These are phyloP conservation scores for Ranitomeya variabilis DNA, from an alignment of 2,113 vertebrate genomes.

Conservation along the genomic window DNA sequence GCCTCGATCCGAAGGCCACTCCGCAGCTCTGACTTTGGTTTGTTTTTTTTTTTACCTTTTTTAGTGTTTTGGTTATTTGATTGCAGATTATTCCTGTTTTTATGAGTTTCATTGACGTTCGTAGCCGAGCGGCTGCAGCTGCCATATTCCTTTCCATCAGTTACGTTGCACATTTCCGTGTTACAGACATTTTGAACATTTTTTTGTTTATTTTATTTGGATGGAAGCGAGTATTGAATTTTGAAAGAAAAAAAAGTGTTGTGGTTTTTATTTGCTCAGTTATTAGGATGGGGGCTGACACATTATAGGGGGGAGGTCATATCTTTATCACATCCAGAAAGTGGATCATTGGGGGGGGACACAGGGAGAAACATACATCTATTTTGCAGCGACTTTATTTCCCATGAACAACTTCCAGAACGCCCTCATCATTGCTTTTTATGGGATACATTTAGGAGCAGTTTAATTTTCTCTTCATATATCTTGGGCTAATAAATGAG, in stretches of 20 bases:
- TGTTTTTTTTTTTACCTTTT: constrained; percentile 51
- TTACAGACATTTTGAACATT: constrained; percentile 74
- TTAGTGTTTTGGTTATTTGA: constrained; percentile 66
- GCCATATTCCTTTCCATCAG: not conserved
- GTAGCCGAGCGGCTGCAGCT: constrained; percentile 64
- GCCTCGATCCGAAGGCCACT: not conserved
- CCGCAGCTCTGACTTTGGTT: constrained; percentile 43
- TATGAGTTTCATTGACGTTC: constrained; percentile 68
- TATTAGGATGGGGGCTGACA: no score
- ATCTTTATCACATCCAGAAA: no score
- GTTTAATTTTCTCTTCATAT: no score
- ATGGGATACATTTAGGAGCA: no score
- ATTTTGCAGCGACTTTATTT: no score
- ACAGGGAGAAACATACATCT: no score
- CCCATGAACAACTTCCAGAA: no score
- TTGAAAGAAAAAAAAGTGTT: constrained; percentile 57
- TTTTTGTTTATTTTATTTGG: constrained; percentile 82
- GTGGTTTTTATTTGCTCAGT: not conserved
- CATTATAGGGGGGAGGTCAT: no score
- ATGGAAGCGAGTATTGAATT: constrained; percentile 75
- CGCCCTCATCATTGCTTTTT: no score
- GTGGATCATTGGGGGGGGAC: no score
- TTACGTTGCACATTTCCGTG: constrained; percentile 71
- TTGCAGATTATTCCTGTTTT: constrained; percentile 69
- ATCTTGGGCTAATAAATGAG: no score